Evolutionary conservation across 2,797 vertebrate species (phyloP), one percentile per base, ranked within the genome.

Genomic region (Erethizon dorsatum): DNA sequence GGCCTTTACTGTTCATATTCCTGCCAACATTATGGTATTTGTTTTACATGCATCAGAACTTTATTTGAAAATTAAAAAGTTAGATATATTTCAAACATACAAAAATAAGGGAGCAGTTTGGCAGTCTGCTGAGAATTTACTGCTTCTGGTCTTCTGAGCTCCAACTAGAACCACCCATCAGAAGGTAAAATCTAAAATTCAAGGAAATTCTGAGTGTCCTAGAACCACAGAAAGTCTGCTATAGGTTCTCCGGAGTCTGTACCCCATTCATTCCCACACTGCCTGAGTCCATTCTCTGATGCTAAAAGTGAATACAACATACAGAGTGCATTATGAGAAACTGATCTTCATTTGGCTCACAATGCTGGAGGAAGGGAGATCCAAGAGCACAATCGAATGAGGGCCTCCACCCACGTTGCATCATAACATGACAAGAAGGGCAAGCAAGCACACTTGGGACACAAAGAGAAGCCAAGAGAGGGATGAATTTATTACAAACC

Each of bases 61-160:
- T 65, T 78, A 86, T 83, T 90, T 95, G 63, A 33, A 86, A 92
- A 90, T 28, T 89, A 6, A 82, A 88, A 86, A 83, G 87, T 37
- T 61, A 93, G 57, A 93, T 2, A 9, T 83, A 77, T 45, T 77
- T 95, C 26, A 61, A 89, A 54, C 59, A 89, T 87, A 59, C 31
- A 56, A 83, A 94, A 87, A 17, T 69, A 75, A 56, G 33, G 26
- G 31, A 88, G 8, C 56, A 69, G 33, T 88, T 79, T 85, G 92
- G 47, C 84, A 41, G 87, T 6, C 26, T 85, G 33, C 75, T 37
- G 15, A 91, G 65, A 91, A 45, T 88, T 89, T 78, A 28, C 67
- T 89, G 67, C 71, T 75, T 47, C 71, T 75, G 6, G 41, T 47
- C 24, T 13, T 73, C n/a, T 63, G n/a, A 79, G 45, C 8, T 10